phyloP scores from a whole-genome alignment of 1,140 invertebrate species.

The Nephila pilipes region DNA sequence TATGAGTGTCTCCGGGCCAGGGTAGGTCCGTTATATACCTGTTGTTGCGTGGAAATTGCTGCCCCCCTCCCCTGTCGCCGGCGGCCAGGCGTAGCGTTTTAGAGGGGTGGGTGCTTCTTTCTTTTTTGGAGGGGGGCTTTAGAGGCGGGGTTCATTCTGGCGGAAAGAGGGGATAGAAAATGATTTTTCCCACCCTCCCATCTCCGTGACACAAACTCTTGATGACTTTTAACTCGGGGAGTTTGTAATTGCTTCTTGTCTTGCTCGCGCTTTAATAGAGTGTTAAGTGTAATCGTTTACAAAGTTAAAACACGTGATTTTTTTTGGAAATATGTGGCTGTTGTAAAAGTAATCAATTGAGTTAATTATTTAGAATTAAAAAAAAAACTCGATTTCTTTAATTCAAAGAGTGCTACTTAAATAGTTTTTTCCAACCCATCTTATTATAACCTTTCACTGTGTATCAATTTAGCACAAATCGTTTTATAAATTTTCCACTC shows the following conservation, averaged over 20 bases:
- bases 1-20: constrained; percentile 13
- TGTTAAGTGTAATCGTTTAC: neutral
- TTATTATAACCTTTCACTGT: too few relatives aligned
- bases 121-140: neutral
- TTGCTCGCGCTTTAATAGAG: neutral
- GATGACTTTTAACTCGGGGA: constrained; percentile 19
- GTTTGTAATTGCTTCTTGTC: neutral
- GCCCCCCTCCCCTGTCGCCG: constrained; percentile 20
- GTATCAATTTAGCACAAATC: too few relatives aligned
- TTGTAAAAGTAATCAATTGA: too few relatives aligned
- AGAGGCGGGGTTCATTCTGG: constrained; percentile 37
- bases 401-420: too few relatives aligned
- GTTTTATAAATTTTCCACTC: too few relatives aligned
- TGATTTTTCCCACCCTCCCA: neutral
- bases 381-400: too few relatives aligned
- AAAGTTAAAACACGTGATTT: neutral
- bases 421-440: too few relatives aligned
- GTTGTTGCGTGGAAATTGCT: neutral
- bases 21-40: constrained; percentile 71
- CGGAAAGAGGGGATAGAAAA: constrained; percentile 31
- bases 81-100: constrained; percentile 54
- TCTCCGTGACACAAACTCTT: neutral
- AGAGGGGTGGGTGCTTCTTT: neutral
- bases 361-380: too few relatives aligned
- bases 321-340: too few relatives aligned